These are phyloP conservation scores for Ceratotherium simum DNA, from an alignment of 2,113 vertebrate genomes.

Conservation along the genomic window DNA sequence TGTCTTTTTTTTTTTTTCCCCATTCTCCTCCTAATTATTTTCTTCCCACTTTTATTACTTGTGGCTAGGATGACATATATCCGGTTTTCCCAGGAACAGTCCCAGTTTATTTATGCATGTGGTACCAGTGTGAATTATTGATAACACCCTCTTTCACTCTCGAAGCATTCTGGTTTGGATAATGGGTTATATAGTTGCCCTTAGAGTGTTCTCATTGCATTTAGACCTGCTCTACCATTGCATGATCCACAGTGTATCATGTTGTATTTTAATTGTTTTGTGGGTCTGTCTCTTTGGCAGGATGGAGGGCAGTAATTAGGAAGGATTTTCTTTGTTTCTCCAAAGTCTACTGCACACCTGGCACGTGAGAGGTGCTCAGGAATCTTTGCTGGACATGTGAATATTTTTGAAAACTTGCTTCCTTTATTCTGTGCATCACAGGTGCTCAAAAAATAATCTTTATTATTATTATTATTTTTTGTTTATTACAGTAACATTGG, in stretches of 20 bases:
- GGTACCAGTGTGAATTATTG: background rate
- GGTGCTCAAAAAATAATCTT: background rate
- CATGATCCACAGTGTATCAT: background rate
- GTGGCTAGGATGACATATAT: background rate
- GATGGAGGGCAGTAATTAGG: background rate
- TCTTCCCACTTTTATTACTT: background rate
- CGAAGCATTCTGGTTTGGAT: background rate
- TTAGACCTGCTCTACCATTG: background rate
- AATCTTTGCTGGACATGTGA: background rate
- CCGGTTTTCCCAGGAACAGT: background rate
- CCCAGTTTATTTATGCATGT: background rate
- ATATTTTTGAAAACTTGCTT: background rate
- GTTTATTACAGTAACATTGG: too few relatives aligned
- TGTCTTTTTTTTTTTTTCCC: background rate
- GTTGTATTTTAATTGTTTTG: background rate
- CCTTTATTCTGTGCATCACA: background rate
- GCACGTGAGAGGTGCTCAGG: background rate
- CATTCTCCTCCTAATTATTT: background rate
- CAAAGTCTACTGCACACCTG: background rate
- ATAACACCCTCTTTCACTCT: background rate
- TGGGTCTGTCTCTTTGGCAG: constrained; percentile 3
- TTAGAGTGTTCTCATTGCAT: background rate
- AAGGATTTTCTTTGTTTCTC: background rate
- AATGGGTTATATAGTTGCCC: background rate
- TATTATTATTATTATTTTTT: background rate